Conservation (phyloP, 2,888 invertebrate species). For the Macaria notata region DNA sequence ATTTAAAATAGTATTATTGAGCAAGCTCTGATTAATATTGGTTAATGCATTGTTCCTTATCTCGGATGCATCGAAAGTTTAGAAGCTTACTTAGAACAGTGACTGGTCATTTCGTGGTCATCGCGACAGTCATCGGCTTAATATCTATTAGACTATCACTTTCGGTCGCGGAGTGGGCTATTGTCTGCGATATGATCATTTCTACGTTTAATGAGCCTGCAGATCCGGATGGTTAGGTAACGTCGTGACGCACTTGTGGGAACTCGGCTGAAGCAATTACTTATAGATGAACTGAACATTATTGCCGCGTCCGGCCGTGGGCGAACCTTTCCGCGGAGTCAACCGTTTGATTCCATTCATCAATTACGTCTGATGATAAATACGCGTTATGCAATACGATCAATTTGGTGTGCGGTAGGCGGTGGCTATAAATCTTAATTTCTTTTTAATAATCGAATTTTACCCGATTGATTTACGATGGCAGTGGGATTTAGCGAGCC, state of each 20-base stretch:
- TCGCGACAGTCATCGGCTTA: conserved; percentile 61
- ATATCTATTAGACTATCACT: conserved; percentile 77
- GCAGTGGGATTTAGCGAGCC: conserved; percentile 11
- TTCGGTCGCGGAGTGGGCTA: conserved; percentile 73
- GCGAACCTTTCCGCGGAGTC: conserved; percentile 42
- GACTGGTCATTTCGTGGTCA: conserved; percentile 56
- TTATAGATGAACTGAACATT: conserved; percentile 37
- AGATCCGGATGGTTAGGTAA: conserved; percentile 73
- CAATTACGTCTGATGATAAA: conserved; percentile 43
- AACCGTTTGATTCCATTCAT: conserved; percentile 44
- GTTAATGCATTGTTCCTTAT: conserved; percentile 24
- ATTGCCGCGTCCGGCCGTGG: conserved; percentile 35
- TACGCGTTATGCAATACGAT: conserved; percentile 36
- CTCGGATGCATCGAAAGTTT: conserved; percentile 11
- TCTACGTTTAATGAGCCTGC: conserved; percentile 71
- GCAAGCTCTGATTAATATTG: conserved; percentile 22
- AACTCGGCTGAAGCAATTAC: conserved; percentile 62
- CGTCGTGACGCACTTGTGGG: conserved; percentile 69
- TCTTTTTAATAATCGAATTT: conserved; percentile 31
- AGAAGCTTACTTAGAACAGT: conserved; percentile 46
- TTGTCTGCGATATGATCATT: conserved; percentile 75
- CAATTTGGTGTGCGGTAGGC: conserved; percentile 28
- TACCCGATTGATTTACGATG: conserved; percentile 31
- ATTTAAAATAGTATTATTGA: conserved; percentile 20
- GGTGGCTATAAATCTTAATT: conserved; percentile 33